Evolutionary conservation across 2,113 vertebrate genomes (phyloP).

Genomic region (Acrocephalus kingi): DNA sequence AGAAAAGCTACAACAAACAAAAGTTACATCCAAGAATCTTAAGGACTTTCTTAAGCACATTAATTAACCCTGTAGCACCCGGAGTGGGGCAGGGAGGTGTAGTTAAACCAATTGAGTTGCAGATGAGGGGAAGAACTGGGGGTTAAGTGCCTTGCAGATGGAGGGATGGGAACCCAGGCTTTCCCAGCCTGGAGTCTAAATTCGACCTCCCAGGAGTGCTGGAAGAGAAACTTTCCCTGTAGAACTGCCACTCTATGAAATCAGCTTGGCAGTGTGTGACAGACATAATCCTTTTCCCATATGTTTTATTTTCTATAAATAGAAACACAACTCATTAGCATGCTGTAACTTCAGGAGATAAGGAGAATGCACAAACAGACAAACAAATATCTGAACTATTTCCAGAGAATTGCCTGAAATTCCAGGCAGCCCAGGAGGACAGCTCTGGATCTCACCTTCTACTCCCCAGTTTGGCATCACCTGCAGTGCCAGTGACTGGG

Average conservation of each 20-base stretch:
- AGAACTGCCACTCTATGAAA: conserved; percentile 34
- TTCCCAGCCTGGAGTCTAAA: background rate
- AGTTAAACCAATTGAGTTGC: background rate
- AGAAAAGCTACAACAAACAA: background rate
- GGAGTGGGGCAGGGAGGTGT: background rate
- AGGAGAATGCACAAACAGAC: conserved; percentile 42
- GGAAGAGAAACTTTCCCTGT: conserved; percentile 42
- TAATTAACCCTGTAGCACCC: background rate
- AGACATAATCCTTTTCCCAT: conserved; percentile 67
- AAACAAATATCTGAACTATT: conserved; percentile 47
- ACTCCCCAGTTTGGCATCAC: background rate
- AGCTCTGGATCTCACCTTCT: background rate
- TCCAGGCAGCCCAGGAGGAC: background rate
- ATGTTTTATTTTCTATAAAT: conserved; percentile 68
- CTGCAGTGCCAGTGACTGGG: background rate
- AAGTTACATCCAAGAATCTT: background rate
- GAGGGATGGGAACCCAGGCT: conserved; percentile 10
- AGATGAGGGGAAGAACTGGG: background rate
- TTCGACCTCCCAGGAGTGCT: conserved; percentile 29
- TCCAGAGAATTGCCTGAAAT: conserved; percentile 30
- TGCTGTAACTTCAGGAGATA: conserved; percentile 46
- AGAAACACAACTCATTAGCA: conserved; percentile 52
- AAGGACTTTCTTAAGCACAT: background rate
- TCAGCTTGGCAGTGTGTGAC: conserved; percentile 66
- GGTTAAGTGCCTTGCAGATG: conserved; percentile 18